These are phyloP conservation scores for Crenuchus spilurus DNA, from an alignment of 2,797 vertebrate species.

Conservation along the genomic window DNA sequence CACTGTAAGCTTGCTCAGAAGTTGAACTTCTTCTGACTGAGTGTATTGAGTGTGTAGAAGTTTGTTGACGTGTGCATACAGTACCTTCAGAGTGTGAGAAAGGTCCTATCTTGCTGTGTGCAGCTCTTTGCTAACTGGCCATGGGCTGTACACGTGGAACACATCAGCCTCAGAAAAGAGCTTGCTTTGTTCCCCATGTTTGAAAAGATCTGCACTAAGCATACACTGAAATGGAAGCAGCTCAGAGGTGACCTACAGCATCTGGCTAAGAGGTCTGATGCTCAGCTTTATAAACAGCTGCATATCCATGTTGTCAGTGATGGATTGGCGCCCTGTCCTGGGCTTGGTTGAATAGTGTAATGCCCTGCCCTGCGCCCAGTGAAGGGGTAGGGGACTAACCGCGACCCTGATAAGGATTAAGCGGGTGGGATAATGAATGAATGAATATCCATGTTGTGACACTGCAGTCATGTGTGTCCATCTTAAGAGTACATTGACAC, in stretches of 20 bases:
- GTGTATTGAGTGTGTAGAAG: neutral
- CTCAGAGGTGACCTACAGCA: conserved; percentile 11
- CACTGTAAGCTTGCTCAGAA: neutral
- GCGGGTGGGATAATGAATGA: too few relatives aligned
- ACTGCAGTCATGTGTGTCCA: neutral
- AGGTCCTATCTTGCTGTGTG: conserved; percentile 57
- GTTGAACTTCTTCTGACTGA: neutral
- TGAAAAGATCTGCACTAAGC: conserved; percentile 80
- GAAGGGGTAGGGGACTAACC: too few relatives aligned
- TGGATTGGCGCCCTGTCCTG: too few relatives aligned
- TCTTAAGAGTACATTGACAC: conserved; percentile 20
- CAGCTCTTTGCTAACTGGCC: conserved; percentile 47
- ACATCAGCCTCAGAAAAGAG: conserved; percentile 68
- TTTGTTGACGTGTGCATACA: conserved; percentile 25
- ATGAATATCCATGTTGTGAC: conserved; percentile 6
- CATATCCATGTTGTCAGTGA: neutral
- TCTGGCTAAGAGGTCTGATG: conserved; percentile 41
- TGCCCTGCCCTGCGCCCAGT: too few relatives aligned
- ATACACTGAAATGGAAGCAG: conserved; percentile 64
- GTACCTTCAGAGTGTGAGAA: conserved; percentile 22
- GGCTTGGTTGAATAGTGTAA: too few relatives aligned
- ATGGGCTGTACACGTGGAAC: conserved; percentile 73
- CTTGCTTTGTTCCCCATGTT: conserved; percentile 72
- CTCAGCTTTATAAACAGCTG: conserved; percentile 10
- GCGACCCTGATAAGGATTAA: too few relatives aligned